Evolutionary conservation across 2,888 invertebrate species (phyloP), one percentile per base, ranked within the genome.

Genomic region (Beris morrisii): DNA sequence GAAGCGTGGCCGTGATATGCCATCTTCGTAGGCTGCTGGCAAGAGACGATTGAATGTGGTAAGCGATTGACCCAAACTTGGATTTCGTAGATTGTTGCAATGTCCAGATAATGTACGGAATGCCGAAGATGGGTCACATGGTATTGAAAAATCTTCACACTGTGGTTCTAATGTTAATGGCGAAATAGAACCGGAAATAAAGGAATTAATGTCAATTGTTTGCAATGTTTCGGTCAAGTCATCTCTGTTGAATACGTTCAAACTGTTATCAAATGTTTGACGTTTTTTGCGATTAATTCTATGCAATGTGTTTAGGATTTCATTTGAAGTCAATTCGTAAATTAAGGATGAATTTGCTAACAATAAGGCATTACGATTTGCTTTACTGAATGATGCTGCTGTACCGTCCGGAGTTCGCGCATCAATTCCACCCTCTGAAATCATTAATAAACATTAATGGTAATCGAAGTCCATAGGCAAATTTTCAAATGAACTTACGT

Each of bases 351-450:
- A 89, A 74, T 95, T 95, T 9, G 94, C 93, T 31, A 94, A 80
- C 68, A 89, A 84, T 7, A 95, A 79, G 0, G 95, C 93, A 74
- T 91, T 90, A 76, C 87, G 86, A 78, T 92, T 95, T 30, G 95
- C 93, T 75, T 94, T 93, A 66, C 92, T 93, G 81, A 95, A 94
- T 0, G 93, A 93, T 1, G 93, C 94, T 1, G 93, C 93, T 0
- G 90, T 92, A 4, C 95, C 94, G 12, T 89, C 87, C 0, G 94
- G 89, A 0, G 93, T 93, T 74, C 91, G 91, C 0, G 94, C 92
- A 76, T 93, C 93, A 0, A 91, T 90, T 72, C 90, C 91, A 69
- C 90, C 89, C 76, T 86, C 91, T 90, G 72, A 7, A 77, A 78
- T 32, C 43, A 11, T 3, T 1, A 22, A 22, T 22, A 9, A 46